Evolutionary conservation across 2,888 invertebrate species (phyloP).

Genomic region (Himalopsyche anomala): DNA sequence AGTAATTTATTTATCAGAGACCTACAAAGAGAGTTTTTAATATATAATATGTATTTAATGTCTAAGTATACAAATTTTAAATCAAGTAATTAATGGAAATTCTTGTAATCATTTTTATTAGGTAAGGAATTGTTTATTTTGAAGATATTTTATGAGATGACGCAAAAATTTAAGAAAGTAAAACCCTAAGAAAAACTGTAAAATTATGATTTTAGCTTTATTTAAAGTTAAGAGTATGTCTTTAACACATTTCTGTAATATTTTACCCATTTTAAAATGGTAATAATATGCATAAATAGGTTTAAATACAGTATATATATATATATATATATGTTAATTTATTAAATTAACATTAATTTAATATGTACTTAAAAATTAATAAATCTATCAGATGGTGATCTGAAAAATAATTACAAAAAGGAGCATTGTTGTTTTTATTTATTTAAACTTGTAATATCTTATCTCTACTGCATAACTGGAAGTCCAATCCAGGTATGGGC

Average conservation of each 20-base stretch:
- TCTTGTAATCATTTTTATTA: conserved; percentile 36
- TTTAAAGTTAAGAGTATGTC: conserved; percentile 32
- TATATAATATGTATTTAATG: conserved; percentile 43
- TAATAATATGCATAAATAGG: conserved; percentile 30
- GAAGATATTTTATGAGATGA: conserved; percentile 18
- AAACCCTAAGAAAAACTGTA: not conserved
- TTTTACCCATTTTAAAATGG: conserved; percentile 28
- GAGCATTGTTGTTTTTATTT: not conserved
- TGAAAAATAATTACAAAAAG: conserved; percentile 38
- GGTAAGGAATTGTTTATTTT: not conserved
- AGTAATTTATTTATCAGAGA: conserved; percentile 32
- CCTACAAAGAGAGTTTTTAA: not conserved
- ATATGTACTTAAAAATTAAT: conserved; percentile 41
- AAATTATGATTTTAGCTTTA: conserved; percentile 39
- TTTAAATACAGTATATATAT: conserved; percentile 37
- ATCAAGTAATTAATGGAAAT: conserved; percentile 19
- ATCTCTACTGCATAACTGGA: no score
- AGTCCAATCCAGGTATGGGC: no score
- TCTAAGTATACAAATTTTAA: conserved; percentile 37
- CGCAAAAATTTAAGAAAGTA: not conserved
- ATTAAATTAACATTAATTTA: conserved; percentile 42
- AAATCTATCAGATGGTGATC: conserved; percentile 1
- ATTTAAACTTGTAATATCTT: not conserved
- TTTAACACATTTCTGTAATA: conserved; percentile 28
- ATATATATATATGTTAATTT: conserved; percentile 42